Percentiles rank a stretch among this genome's conserved stretches.
Evolutionary conservation across 2,888 invertebrate genomes (phyloP).

Genomic region (Itoplectis maculator): DNA sequence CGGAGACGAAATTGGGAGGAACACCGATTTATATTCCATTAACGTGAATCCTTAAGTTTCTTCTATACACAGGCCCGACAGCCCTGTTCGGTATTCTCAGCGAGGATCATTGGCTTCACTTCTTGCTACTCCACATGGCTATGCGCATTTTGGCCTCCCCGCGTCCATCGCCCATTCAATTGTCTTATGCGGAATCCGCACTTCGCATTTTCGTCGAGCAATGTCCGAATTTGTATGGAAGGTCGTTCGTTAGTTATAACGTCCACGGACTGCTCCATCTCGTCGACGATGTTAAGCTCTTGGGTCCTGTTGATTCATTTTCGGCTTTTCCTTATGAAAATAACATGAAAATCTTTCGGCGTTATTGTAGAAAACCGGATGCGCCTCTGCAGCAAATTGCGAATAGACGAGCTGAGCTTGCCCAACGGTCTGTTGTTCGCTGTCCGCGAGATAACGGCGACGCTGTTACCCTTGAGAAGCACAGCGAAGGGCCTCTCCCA

Average conservation of each 20-base stretch:
- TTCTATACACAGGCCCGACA: slow-evolving; percentile 70
- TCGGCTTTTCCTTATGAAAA: slow-evolving; percentile 32
- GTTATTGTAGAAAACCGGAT: slow-evolving; percentile 38
- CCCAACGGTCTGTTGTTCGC: neutral
- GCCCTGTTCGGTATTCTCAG: slow-evolving; percentile 56
- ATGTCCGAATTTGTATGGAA: slow-evolving; percentile 26
- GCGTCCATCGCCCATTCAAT: neutral
- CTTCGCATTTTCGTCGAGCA: slow-evolving; percentile 22
- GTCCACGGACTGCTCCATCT: slow-evolving; percentile 43
- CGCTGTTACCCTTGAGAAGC: neutral
- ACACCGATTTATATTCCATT: no score
- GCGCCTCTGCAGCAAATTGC: slow-evolving; percentile 36
- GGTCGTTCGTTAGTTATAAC: slow-evolving; percentile 36
- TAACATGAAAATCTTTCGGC: slow-evolving; percentile 45
- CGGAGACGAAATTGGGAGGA: no score
- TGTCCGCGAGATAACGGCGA: neutral
- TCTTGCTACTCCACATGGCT: slow-evolving; percentile 35
- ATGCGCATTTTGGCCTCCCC: slow-evolving; percentile 10
- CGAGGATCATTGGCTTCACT: slow-evolving; percentile 35
- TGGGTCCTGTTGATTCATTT: slow-evolving; percentile 29
- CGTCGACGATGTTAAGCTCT: slow-evolving; percentile 10
- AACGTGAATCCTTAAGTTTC: no score
- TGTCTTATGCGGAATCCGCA: slow-evolving; percentile 36
- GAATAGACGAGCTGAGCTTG: slow-evolving; percentile 3
- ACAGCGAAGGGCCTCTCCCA: slow-evolving; percentile 18